Evolutionary conservation across 2,888 invertebrate species (phyloP).

Genomic region (Cheilosia urbana): DNA sequence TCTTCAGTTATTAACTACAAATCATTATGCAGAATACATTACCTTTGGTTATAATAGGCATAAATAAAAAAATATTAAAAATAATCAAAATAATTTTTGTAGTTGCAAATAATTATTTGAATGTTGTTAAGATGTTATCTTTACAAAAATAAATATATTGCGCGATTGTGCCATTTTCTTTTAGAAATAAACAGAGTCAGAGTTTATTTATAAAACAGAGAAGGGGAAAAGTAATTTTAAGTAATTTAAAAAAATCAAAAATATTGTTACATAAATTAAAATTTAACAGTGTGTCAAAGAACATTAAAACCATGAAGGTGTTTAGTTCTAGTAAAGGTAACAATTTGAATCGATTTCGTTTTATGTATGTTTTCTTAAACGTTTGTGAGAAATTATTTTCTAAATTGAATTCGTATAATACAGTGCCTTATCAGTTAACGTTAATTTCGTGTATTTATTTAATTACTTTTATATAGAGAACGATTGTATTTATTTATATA

Average conservation of each 20-base stretch:
- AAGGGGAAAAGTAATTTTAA: constrained; percentile 1
- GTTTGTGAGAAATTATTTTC: constrained; percentile 16
- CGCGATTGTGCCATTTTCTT: constrained; percentile 56
- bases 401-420: constrained; percentile 37
- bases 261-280: constrained; percentile 4
- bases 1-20: no score
- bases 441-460: constrained; percentile 20
- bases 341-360: background rate
- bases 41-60: background rate
- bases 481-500: constrained; percentile 4
- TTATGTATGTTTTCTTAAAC: constrained; percentile 2
- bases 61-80: constrained; percentile 31
- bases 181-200: constrained; percentile 20
- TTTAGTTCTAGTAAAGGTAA: background rate
- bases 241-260: background rate
- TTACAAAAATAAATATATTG: constrained; percentile 35
- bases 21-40: no score
- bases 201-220: constrained; percentile 16
- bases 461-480: constrained; percentile 6
- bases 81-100: constrained; percentile 46
- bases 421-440: constrained; percentile 72
- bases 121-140: constrained; percentile 26
- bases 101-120: constrained; percentile 37
- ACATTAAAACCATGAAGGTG: background rate
- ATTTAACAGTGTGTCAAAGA: constrained; percentile 20